These are phyloP conservation scores for Eulemur mongoz DNA, from an alignment of 2,797 vertebrate species.

Conservation along the genomic window DNA sequence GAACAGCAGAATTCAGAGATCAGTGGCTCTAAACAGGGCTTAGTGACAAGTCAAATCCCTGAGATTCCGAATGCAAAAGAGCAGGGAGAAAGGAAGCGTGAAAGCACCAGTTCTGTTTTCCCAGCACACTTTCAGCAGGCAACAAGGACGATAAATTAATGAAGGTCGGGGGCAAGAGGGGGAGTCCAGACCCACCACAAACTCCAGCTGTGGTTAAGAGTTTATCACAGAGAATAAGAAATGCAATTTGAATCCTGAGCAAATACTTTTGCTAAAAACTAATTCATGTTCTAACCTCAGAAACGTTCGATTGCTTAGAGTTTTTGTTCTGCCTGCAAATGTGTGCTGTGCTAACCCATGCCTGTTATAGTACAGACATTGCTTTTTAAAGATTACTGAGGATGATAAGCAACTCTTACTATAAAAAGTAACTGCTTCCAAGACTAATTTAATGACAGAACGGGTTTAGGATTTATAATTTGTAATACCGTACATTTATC, in stretches of 20 bases:
- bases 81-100: background rate
- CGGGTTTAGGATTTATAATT: background rate
- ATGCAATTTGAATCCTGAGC: background rate
- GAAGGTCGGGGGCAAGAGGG: rapidly evolving
- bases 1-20: background rate
- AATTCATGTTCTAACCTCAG: background rate
- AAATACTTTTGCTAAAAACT: conserved; percentile 50
- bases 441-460: conserved; percentile 41
- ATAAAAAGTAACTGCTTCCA: conserved; percentile 15
- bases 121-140: background rate
- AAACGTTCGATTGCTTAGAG: conserved; percentile 36
- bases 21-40: background rate
- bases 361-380: background rate
- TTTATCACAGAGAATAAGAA: conserved; percentile 31
- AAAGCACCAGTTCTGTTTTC: background rate
- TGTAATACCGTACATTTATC: background rate
- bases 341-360: background rate
- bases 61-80: background rate
- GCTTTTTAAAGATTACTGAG: background rate
- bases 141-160: background rate
- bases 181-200: background rate
- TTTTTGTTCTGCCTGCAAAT: background rate
- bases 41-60: conserved; percentile 1
- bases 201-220: background rate
- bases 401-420: background rate